Conservation (phyloP, 2,797 vertebrate genomes). For the Pseudochromis fuscus region DNA sequence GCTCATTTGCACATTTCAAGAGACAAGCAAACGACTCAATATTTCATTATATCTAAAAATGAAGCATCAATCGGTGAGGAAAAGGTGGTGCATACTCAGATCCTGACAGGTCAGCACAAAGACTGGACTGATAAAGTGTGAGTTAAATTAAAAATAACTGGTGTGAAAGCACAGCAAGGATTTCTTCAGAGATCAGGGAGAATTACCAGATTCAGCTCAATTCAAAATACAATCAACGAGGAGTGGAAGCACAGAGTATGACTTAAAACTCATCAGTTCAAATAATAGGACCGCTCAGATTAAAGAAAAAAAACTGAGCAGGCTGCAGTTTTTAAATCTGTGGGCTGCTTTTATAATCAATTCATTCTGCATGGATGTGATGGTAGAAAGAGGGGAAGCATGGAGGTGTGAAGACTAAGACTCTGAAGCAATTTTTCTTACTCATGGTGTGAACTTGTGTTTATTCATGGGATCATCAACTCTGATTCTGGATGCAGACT, state of each 20-base stretch:
- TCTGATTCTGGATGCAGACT: conserved; percentile 1
- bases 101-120: background rate
- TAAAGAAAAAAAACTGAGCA: background rate
- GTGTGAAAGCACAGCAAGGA: background rate
- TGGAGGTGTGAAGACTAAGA: background rate
- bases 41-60: too few relatives aligned
- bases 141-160: background rate
- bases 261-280: background rate
- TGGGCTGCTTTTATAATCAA: too few relatives aligned
- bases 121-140: background rate
- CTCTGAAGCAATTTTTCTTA: background rate
- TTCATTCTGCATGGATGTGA: background rate
- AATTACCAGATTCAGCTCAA: background rate
- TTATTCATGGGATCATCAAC: background rate
- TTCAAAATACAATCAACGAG: background rate
- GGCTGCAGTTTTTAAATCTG: too few relatives aligned
- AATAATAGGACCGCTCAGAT: background rate
- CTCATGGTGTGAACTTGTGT: background rate
- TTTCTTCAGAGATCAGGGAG: background rate
- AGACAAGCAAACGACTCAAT: background rate
- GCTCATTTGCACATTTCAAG: background rate
- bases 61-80: background rate
- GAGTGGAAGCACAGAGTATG: background rate
- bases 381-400: too few relatives aligned
- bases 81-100: background rate